These are phyloP conservation scores for Acleris emargana DNA, from an alignment of 2,888 invertebrate genomes.

Conservation along the genomic window DNA sequence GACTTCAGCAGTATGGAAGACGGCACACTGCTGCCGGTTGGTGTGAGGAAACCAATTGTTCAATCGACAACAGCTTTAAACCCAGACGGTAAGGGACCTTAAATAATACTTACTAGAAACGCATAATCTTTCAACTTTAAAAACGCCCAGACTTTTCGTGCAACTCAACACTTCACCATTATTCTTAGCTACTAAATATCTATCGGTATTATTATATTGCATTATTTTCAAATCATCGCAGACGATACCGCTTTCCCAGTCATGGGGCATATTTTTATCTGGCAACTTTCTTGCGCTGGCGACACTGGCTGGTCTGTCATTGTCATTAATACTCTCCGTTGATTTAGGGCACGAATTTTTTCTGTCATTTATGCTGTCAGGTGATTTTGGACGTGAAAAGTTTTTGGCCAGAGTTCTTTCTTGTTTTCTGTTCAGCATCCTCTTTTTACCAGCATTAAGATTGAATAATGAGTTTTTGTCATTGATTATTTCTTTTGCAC, in stretches of 20 bases:
- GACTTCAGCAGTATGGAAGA: too few relatives aligned
- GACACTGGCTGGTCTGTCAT: constrained; percentile 62
- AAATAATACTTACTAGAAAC: constrained; percentile 61
- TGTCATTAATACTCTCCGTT: constrained; percentile 53
- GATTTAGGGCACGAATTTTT: constrained; percentile 57
- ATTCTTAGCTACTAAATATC: constrained; percentile 68
- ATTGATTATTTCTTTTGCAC: constrained; percentile 42
- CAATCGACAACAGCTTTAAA: too few relatives aligned
- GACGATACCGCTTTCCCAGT: constrained; percentile 62
- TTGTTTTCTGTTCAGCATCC: constrained; percentile 55
- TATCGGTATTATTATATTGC: constrained; percentile 52
- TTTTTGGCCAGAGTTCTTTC: constrained; percentile 49
- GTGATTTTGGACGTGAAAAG: constrained; percentile 57
- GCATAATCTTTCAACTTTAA: constrained; percentile 57
- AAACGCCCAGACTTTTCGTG: constrained; percentile 53
- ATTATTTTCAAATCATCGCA: constrained; percentile 69
- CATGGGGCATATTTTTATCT: constrained; percentile 49
- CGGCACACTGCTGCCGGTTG: too few relatives aligned
- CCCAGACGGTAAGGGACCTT: too few relatives aligned
- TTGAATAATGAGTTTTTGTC: constrained; percentile 52
- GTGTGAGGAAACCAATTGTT: too few relatives aligned
- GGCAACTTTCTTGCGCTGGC: constrained; percentile 56
- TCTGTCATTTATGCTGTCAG: constrained; percentile 51
- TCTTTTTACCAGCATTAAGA: constrained; percentile 66
- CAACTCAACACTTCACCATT: constrained; percentile 70